phyloP scores from a whole-genome alignment of 2,113 vertebrate species.

The Lipophrys pholis region DNA sequence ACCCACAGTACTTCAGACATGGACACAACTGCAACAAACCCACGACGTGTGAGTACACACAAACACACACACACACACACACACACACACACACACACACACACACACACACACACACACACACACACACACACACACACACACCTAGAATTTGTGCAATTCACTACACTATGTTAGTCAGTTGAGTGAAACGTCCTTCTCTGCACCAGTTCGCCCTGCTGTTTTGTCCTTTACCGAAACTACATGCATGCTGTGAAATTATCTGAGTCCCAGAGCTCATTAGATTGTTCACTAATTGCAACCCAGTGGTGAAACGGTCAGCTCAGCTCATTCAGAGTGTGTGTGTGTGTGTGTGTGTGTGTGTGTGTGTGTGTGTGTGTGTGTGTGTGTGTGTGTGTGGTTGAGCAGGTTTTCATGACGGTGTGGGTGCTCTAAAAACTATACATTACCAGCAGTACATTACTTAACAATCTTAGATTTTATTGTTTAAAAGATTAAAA shows the following conservation, averaged over 20 bases:
- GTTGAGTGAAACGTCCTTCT: neutral
- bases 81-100: neutral
- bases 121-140: neutral
- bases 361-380: conserved; percentile 2
- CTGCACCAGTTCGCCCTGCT: neutral
- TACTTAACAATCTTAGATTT: too few relatives aligned
- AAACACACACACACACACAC: neutral
- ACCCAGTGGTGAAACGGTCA: conserved; percentile 63
- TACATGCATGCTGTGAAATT: conserved; percentile 39
- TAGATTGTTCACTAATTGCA: conserved; percentile 62
- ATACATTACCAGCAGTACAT: too few relatives aligned
- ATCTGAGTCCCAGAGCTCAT: conserved; percentile 61
- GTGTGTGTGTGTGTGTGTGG: neutral
- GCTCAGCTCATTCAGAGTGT: conserved; percentile 19
- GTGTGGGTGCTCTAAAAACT: too few relatives aligned
- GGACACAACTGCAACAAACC: conserved; percentile 95
- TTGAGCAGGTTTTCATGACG: neutral
- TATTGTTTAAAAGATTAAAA: too few relatives aligned
- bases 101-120: neutral
- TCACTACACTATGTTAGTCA: neutral
- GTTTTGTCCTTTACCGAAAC: neutral
- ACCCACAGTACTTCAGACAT: conserved; percentile 97
- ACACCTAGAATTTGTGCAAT: too few relatives aligned
- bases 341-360: too few relatives aligned
- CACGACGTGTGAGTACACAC: conserved; percentile 90